Evolutionary conservation across 2,888 invertebrate species (phyloP), one percentile per base, ranked within the genome.

Genomic region (Eupithecia tripunctaria): DNA sequence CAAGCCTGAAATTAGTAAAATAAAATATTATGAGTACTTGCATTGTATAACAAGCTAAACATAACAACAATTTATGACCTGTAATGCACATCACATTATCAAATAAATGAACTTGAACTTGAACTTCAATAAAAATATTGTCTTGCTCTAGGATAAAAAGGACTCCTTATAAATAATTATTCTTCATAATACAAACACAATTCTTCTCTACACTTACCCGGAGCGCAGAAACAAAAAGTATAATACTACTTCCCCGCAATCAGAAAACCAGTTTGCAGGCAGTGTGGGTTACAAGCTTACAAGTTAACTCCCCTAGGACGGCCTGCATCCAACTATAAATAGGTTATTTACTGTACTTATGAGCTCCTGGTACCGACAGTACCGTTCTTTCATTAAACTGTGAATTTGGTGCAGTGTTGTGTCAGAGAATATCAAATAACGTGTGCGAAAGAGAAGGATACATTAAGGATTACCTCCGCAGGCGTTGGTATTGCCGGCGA

Each of bases 361-460:
- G 85, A 81, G 78, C 51, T 76, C 82, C 82, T 85, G 79, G 84
- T 84, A 84, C 77, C 69, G 67, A 32, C 67, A 59, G 69, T 25
- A 38, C 67, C 43, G 69, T 66, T 47, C 67, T 59, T 59, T 75
- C 71, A 80, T 76, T 77, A 77, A 74, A 79, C 67, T 32, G 14
- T 41, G 64, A 36, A 63, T 29, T 63, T 63, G 36, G 25, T 63
- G 68, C 63, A 72, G 27, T 36, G 56, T 29, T 36, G 71, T 38
- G 12, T 21, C 12, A 25, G 21, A 15, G 14, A 25, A 18, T 27
- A 59, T 56, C 25, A 56, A 56, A 56, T 56, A 25, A 25, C 25
- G 25, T 56, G 56, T 56, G 56, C 25, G 56, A 56, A 56, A 25
- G 25, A 25, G 56, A 56, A 25, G 56, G 25, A 5, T 25, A 56